These are phyloP conservation scores for Dendrocopos noguchii DNA, from an alignment of 2,113 vertebrate species.

Conservation along the genomic window DNA sequence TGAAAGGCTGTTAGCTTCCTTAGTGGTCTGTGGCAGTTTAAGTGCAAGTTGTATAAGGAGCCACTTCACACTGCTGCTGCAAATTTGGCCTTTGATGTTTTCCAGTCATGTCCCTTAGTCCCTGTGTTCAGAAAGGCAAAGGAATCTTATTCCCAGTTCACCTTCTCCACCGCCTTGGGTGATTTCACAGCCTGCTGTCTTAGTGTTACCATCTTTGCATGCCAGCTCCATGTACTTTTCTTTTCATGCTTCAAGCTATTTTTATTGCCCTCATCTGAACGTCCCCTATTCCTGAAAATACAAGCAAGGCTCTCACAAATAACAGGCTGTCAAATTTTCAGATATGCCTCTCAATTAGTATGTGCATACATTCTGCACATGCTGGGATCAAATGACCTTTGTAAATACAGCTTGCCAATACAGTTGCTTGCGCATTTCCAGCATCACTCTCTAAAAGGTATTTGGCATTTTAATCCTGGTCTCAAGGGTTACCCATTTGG, in stretches of 20 bases:
- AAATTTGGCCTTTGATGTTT: background rate
- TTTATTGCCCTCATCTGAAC: background rate
- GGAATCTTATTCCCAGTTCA: accelerated
- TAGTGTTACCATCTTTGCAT: background rate
- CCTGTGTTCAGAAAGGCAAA: background rate
- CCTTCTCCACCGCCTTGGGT: background rate
- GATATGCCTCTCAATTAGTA: constrained; percentile 29
- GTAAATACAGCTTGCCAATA: background rate
- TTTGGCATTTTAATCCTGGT: background rate
- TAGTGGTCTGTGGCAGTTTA: background rate
- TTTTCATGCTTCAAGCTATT: background rate
- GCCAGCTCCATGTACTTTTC: background rate
- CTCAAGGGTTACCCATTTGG: background rate
- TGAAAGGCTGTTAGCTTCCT: background rate
- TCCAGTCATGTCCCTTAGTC: background rate
- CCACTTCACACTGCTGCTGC: background rate
- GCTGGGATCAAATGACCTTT: constrained; percentile 29
- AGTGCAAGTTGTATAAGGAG: background rate
- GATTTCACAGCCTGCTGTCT: background rate
- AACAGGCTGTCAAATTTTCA: constrained; percentile 25
- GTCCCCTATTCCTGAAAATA: background rate
- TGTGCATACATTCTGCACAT: constrained; percentile 33
- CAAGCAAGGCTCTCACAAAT: background rate
- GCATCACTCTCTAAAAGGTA: background rate
- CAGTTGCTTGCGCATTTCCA: background rate